Evolutionary conservation across 2,113 vertebrate genomes (phyloP).

Genomic region (Notothenia coriiceps): DNA sequence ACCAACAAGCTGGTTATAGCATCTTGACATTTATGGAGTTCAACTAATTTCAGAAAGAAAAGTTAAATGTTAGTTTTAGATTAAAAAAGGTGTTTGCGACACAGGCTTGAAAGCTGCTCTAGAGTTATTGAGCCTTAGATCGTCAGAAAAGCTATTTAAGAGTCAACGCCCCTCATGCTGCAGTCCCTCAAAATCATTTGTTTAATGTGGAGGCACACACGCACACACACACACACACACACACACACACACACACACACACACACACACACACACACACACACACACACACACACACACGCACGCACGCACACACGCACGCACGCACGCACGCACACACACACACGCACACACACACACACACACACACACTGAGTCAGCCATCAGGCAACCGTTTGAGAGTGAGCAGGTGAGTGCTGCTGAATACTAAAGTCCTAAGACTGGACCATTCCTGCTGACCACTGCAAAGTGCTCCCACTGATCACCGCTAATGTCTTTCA

Average conservation of each 20-base stretch:
- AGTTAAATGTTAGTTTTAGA: slow-evolving; percentile 28
- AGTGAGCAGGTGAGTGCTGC: slow-evolving; percentile 76
- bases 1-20: slow-evolving; percentile 28
- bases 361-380: slow-evolving; percentile 19
- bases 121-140: slow-evolving; percentile 13
- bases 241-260: no score
- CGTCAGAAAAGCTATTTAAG: slow-evolving; percentile 44
- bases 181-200: slow-evolving; percentile 47
- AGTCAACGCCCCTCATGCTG: slow-evolving; percentile 45
- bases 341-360: not conserved
- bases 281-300: no score
- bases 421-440: slow-evolving; percentile 78
- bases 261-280: no score
- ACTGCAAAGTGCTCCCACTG: slow-evolving; percentile 80
- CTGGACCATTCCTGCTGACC: slow-evolving; percentile 77
- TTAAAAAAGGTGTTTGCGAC: slow-evolving; percentile 28
- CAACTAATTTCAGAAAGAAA: slow-evolving; percentile 39
- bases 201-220: slow-evolving; percentile 29
- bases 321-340: no score
- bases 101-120: slow-evolving; percentile 16
- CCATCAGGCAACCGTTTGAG: slow-evolving; percentile 60
- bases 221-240: no score
- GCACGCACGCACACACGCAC: no score
- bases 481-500: slow-evolving; percentile 82
- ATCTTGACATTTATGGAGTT: slow-evolving; percentile 39